Percentiles rank a stretch among this genome's conserved stretches.
Conservation (phyloP, 2,888 invertebrate genomes). For the Melanostoma scalare region DNA sequence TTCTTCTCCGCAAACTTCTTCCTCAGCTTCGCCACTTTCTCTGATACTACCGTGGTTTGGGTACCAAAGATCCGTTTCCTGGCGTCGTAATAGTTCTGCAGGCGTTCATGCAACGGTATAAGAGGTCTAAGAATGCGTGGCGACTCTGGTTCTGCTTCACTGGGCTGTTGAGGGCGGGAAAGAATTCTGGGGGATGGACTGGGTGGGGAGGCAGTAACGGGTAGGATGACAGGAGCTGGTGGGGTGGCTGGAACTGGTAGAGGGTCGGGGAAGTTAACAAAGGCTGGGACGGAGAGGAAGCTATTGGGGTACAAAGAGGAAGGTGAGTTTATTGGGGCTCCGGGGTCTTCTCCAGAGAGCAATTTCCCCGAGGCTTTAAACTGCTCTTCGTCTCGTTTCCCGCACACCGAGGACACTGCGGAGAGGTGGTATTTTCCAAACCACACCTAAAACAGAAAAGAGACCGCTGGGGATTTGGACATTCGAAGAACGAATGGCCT, state of each 20-base stretch:
- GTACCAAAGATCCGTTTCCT: background rate
- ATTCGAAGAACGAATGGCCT: conserved; percentile 1
- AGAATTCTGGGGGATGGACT: background rate
- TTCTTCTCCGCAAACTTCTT: background rate
- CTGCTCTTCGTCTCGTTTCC: too few relatives aligned
- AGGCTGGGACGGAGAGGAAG: background rate
- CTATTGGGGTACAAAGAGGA: background rate
- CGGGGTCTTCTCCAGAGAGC: background rate
- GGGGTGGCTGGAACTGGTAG: background rate
- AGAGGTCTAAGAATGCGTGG: too few relatives aligned
- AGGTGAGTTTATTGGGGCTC: background rate
- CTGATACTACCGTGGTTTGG: background rate
- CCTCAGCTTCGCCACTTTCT: background rate
- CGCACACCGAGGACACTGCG: background rate
- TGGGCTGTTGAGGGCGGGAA: too few relatives aligned
- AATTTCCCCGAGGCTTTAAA: background rate
- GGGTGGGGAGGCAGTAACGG: background rate
- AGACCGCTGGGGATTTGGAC: background rate
- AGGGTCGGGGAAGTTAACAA: background rate
- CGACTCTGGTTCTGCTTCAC: too few relatives aligned
- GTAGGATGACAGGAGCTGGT: background rate
- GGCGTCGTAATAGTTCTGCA: background rate
- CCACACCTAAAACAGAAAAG: background rate
- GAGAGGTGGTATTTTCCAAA: background rate
- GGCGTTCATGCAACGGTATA: background rate